Evolutionary conservation across 2,113 vertebrate genomes (phyloP).

Genomic region (Chlorodrepanis virens): DNA sequence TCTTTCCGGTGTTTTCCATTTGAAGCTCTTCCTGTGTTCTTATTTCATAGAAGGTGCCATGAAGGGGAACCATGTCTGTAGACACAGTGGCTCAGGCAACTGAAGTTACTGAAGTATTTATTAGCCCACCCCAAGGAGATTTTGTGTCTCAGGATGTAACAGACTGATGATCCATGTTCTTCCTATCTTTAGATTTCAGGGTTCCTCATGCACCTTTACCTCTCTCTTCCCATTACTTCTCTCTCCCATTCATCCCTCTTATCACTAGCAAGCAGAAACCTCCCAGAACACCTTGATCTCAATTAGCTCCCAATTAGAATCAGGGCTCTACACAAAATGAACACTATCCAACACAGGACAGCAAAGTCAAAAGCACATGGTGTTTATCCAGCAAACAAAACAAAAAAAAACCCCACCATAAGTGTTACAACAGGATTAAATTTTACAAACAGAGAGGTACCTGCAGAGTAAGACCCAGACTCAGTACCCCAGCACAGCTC

Average conservation of each 20-base stretch:
- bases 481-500: neutral
- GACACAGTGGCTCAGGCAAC: neutral
- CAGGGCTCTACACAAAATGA: neutral
- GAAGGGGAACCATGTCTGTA: neutral
- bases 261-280: neutral
- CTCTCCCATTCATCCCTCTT: neutral
- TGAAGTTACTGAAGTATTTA: neutral
- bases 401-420: rapidly evolving
- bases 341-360: neutral
- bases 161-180: neutral
- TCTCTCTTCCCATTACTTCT: neutral
- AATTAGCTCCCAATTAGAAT: neutral
- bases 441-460: neutral
- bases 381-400: neutral
- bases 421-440: neutral
- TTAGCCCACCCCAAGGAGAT: neutral
- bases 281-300: rapidly evolving
- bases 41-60: neutral
- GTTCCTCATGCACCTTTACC: neutral
- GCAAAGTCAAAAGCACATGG: neutral
- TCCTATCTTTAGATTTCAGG: neutral
- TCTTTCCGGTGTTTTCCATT: neutral
- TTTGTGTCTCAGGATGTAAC: neutral
- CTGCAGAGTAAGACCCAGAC: neutral
- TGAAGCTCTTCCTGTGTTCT: neutral